Evolutionary conservation across 2,888 invertebrate genomes (phyloP).

Genomic region (Agrotis puta): DNA sequence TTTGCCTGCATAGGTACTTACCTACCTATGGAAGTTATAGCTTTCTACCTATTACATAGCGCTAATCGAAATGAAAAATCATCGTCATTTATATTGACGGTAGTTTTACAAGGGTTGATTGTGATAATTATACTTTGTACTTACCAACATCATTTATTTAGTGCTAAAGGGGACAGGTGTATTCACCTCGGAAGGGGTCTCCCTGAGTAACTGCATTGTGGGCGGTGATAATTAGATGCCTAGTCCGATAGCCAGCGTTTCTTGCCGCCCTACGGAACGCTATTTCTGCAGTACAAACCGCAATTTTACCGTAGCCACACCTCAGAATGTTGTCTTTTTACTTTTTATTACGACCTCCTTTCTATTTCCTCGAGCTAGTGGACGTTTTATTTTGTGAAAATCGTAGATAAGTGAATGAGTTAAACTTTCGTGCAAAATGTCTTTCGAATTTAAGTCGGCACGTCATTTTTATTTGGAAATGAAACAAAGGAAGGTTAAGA

Average conservation of each 20-base stretch:
- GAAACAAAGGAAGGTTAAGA: constrained; percentile 83
- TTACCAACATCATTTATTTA: constrained; percentile 64
- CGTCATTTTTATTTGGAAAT: constrained; percentile 82
- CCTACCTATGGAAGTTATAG: background rate
- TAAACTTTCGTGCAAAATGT: constrained; percentile 76
- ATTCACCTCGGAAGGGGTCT: constrained; percentile 74
- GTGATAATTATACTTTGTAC: constrained; percentile 39
- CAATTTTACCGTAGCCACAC: constrained; percentile 75
- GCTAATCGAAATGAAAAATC: constrained; percentile 23
- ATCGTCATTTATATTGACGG: background rate
- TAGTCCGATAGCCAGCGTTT: constrained; percentile 80
- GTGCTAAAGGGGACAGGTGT: constrained; percentile 76
- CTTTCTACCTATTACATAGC: background rate
- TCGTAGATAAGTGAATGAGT: constrained; percentile 62
- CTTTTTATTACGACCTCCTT: constrained; percentile 68
- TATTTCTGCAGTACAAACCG: constrained; percentile 78
- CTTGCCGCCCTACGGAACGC: constrained; percentile 74
- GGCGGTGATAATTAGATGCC: constrained; percentile 85
- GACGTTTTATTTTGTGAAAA: constrained; percentile 67
- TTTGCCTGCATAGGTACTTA: background rate
- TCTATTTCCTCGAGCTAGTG: constrained; percentile 62
- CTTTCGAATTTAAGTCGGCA: constrained; percentile 81
- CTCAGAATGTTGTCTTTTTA: constrained; percentile 73
- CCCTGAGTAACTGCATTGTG: constrained; percentile 73
- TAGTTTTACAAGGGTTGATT: constrained; percentile 32